phyloP scores from a whole-genome alignment of 1,140 invertebrate genomes.

The Apis florea region DNA sequence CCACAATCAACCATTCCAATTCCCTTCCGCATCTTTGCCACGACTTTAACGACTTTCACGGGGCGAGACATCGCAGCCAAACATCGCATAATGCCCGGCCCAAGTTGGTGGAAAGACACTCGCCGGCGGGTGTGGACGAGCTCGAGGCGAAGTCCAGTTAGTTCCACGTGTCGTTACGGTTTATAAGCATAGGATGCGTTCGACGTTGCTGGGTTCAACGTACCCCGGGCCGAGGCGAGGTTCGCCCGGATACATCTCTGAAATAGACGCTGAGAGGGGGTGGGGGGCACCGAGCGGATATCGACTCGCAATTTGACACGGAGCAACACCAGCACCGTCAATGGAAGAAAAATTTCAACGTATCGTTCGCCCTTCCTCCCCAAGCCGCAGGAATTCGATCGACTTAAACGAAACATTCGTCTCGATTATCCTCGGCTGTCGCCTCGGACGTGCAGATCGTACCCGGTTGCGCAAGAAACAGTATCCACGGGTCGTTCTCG shows the following conservation, averaged over 20 bases:
- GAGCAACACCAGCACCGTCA: conserved; percentile 65
- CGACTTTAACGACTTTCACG: no score
- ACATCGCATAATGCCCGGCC: conserved; percentile 34
- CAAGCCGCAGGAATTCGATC: conserved; percentile 58
- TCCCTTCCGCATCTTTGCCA: no score
- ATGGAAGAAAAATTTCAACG: conserved; percentile 66
- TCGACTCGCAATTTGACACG: conserved; percentile 71
- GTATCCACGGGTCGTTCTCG: neutral
- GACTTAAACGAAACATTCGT: conserved; percentile 61
- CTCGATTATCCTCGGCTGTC: conserved; percentile 58
- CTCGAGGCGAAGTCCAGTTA: conserved; percentile 68
- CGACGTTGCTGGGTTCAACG: conserved; percentile 72
- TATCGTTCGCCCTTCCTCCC: neutral
- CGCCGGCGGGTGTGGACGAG: conserved; percentile 55
- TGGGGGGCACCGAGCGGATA: conserved; percentile 53
- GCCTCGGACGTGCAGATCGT: conserved; percentile 24
- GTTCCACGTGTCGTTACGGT: conserved; percentile 77
- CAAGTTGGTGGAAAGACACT: conserved; percentile 37
- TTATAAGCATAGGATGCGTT: conserved; percentile 76
- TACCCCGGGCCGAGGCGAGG: conserved; percentile 58
- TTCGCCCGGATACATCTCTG: conserved; percentile 65
- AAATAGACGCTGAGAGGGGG: conserved; percentile 43
- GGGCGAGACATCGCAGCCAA: neutral
- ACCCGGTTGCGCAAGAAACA: conserved; percentile 12
- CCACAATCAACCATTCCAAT: no score